A percentile compares a stretch with the other conserved stretches of the same genome.
These are phyloP conservation scores for Odocoileus hemionus DNA, from an alignment of 2,113 vertebrate species.

Conservation along the genomic window DNA sequence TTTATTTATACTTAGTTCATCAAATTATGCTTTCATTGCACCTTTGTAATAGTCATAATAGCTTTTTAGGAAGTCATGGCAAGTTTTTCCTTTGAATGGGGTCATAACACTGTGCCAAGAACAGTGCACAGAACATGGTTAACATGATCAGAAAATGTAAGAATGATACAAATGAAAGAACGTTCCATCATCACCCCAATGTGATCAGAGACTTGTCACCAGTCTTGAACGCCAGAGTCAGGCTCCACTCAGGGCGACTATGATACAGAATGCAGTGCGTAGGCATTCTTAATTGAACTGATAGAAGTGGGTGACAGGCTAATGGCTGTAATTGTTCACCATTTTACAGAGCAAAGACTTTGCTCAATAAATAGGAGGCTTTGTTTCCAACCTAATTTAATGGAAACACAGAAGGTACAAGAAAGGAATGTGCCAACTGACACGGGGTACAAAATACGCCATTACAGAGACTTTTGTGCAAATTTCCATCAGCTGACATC, in stretches of 20 bases:
- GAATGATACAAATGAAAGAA: not conserved
- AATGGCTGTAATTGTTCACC: conserved; percentile 65
- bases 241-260: not conserved
- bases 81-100: not conserved
- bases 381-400: conserved; percentile 69
- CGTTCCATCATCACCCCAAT: not conserved
- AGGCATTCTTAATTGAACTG: conserved; percentile 53
- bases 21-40: not conserved
- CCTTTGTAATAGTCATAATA: not conserved
- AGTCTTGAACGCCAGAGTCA: not conserved
- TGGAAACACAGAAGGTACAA: conserved; percentile 66
- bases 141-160: not conserved
- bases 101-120: not conserved
- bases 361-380: conserved; percentile 60
- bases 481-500: conserved; percentile 67
- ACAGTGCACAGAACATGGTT: not conserved
- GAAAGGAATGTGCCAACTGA: conserved; percentile 65
- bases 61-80: not conserved
- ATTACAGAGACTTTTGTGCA: conserved; percentile 67
- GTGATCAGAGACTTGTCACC: conserved; percentile 38
- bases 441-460: conserved; percentile 57
- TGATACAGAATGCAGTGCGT: not conserved
- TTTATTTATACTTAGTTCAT: conserved; percentile 19
- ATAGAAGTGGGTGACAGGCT: conserved; percentile 47
- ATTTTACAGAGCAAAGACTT: conserved; percentile 49